Percentiles rank a stretch among this genome's conserved stretches.
Conservation (phyloP, 64 coral and sea anemone species). For the Dendrophyllia cribrosa region DNA sequence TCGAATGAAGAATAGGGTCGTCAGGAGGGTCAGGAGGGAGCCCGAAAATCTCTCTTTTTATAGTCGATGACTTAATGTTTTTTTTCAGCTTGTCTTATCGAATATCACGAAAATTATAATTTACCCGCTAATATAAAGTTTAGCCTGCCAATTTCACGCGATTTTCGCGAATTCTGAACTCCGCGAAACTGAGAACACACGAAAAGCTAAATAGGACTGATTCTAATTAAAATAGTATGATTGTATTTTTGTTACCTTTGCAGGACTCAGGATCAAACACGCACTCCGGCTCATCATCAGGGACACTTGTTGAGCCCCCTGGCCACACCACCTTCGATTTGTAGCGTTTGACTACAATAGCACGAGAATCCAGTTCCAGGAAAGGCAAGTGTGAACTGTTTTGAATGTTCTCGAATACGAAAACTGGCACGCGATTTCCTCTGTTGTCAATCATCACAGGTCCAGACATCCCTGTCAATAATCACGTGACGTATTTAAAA, state of each 20-base stretch:
- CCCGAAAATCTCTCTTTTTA: too few species aligned
- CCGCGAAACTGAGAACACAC: too few species aligned
- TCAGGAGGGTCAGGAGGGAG: too few species aligned
- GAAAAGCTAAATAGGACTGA: too few species aligned
- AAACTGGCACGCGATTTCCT: slow-evolving; percentile 80
- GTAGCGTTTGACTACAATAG: neutral
- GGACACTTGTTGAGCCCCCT: slow-evolving; percentile 57
- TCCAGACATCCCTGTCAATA: slow-evolving; percentile 70
- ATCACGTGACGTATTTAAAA: neutral
- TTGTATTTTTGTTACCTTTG: neutral
- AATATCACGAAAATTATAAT: too few species aligned
- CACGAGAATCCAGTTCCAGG: slow-evolving; percentile 33
- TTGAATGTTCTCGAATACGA: slow-evolving; percentile 79
- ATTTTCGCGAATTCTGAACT: too few species aligned
- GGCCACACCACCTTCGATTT: slow-evolving; percentile 61
- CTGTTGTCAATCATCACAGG: slow-evolving; percentile 63
- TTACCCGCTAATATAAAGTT: too few species aligned
- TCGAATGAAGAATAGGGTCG: too few species aligned
- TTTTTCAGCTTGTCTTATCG: too few species aligned
- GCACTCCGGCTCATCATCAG: slow-evolving; percentile 78
- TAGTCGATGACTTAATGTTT: too few species aligned
- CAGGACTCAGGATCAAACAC: slow-evolving; percentile 33
- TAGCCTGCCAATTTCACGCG: too few species aligned
- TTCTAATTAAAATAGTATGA: too few species aligned
- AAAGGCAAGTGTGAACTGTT: slow-evolving; percentile 26